These are phyloP conservation scores for Nannospalax galili DNA, from an alignment of 2,113 vertebrate genomes.

Conservation along the genomic window DNA sequence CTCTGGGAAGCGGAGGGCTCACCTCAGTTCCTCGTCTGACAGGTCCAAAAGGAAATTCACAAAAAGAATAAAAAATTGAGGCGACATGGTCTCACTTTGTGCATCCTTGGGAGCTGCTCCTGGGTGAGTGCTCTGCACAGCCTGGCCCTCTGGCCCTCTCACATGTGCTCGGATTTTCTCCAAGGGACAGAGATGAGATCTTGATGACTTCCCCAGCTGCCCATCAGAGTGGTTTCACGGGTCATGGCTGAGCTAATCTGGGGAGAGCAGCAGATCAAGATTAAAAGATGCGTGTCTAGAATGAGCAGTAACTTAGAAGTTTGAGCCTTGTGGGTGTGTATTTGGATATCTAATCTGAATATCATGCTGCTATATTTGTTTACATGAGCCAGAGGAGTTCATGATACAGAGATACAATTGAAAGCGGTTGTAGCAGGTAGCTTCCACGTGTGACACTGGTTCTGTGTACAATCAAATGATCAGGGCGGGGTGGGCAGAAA, in stretches of 20 bases:
- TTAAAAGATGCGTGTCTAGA: neutral
- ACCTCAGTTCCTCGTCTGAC: slow-evolving; percentile 41
- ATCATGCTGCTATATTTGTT: slow-evolving; percentile 39
- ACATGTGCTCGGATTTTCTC: slow-evolving; percentile 24
- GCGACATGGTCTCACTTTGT: neutral
- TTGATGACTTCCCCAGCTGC: slow-evolving; percentile 55
- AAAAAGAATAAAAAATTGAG: slow-evolving; percentile 63
- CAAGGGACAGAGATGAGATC: slow-evolving; percentile 58
- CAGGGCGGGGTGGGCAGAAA: neutral
- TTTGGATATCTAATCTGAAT: neutral
- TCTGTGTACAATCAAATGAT: slow-evolving; percentile 26
- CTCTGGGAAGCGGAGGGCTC: slow-evolving; percentile 43
- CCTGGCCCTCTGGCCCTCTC: slow-evolving; percentile 66
- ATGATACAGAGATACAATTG: neutral
- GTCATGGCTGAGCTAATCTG: slow-evolving; percentile 78
- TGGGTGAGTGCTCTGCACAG: slow-evolving; percentile 52
- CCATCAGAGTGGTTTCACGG: slow-evolving; percentile 71
- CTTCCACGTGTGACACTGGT: neutral
- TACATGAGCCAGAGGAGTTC: neutral
- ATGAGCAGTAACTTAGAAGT: slow-evolving; percentile 64
- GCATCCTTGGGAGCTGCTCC: slow-evolving; percentile 51
- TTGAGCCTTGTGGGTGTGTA: slow-evolving; percentile 36
- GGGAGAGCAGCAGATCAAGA: slow-evolving; percentile 63
- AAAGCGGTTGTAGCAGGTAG: neutral
- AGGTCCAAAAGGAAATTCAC: slow-evolving; percentile 58